phyloP scores from a whole-genome alignment of 2,797 vertebrate genomes.

The Sciurus carolinensis region DNA sequence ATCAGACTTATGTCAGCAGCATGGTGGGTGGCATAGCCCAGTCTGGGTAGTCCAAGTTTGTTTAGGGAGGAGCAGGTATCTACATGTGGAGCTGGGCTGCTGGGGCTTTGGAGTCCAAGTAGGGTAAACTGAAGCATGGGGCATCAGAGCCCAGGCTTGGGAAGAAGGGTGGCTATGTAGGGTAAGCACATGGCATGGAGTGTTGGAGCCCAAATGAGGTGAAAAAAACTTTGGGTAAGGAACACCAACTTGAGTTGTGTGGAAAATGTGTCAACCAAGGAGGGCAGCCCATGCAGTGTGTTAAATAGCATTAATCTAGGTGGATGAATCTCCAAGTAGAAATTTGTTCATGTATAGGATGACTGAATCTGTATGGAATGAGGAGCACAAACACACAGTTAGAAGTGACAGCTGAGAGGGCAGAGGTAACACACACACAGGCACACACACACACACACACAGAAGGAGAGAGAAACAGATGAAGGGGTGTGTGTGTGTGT shows the following conservation, averaged over 20 bases:
- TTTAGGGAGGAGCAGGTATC: too few species aligned
- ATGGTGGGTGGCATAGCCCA: background rate
- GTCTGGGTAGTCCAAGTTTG: background rate
- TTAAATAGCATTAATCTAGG: background rate
- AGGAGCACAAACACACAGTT: background rate
- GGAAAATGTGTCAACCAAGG: background rate
- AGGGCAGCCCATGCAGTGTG: background rate
- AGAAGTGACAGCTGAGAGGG: background rate
- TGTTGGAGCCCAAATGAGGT: background rate
- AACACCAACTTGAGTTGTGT: too few species aligned
- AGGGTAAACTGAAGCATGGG: background rate
- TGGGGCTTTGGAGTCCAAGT: background rate
- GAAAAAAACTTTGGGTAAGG: background rate
- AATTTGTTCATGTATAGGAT: background rate
- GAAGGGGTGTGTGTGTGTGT: too few species aligned
- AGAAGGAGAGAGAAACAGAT: background rate
- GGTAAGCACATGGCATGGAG: background rate
- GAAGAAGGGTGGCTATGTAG: background rate
- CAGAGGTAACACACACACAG: background rate
- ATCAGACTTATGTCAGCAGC: too few species aligned
- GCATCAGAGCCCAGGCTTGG: background rate
- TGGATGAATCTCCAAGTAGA: background rate
- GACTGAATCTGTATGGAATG: background rate
- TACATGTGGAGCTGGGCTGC: background rate
- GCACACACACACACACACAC: background rate